Base-by-base conservation (phyloP, 1,140 invertebrate genomes). In the Harpegnathos saltator region DNA sequence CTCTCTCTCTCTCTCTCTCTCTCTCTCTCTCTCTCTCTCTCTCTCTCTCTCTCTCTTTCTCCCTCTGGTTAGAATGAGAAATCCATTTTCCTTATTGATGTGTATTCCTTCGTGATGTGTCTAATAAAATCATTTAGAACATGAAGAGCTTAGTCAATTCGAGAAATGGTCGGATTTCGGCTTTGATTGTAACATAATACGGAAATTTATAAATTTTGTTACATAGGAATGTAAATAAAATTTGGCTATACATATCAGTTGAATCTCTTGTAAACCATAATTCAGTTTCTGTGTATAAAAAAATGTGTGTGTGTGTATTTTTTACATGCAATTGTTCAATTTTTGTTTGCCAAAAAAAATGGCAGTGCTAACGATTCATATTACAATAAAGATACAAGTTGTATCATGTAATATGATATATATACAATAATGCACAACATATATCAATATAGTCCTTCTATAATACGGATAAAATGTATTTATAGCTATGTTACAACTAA, bases 321-420 rank as follows among this genome's bases (percentile, higher is more conserved):
- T 33, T 33, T 44, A 44, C 11, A 44, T 19, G n/a, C n/a, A 19
- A 33, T 75, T 19, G 5, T 63, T 33, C 19, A 65, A 26, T 54
- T 22, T 77, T 52, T 63, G 63, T 52, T 63, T 65, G 73, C 73
- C 73, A 77, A 77, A 29, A 3, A 50, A 65, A 38, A 22, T 66
- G 73, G 61, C 73, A 77, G 73, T 77, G 61, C 54, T 66, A 66
- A 77, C 15, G 11, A 77, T 33, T 65, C 9, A 65, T 12, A 4
- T 77, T 65, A 52, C 22, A 77, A 63, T 19, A 77, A 33, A 65
- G 19, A 77, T 15, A 63, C 3, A 26, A 66, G 44, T 3, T 0
- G 33, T 17, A 52, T 74, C 38, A 19, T 14, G 14, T 38, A 54
- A 77, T 26, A 65, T 77, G 17, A 62, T n/a, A 14, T 77, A 50